These are phyloP conservation scores for Mayetiola destructor DNA, from an alignment of 2,888 invertebrate genomes.

Conservation along the genomic window DNA sequence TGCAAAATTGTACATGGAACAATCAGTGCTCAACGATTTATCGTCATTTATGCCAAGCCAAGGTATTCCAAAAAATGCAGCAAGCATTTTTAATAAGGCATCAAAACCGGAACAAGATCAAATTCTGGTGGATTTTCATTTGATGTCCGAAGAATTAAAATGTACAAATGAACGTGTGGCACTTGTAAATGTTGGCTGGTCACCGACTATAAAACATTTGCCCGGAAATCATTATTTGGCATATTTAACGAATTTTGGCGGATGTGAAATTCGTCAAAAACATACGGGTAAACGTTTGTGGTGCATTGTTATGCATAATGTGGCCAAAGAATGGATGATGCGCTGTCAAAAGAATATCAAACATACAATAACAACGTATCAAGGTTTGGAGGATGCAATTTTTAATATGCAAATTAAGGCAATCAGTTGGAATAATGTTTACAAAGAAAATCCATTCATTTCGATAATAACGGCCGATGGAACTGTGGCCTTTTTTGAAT, in stretches of 20 bases:
- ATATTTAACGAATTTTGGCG: constrained; percentile 25
- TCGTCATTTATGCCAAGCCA: constrained; percentile 1
- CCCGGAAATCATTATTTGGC: constrained; percentile 20
- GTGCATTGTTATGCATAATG: not conserved
- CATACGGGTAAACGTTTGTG: not conserved
- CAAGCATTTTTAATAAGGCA: not conserved
- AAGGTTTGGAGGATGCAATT: not conserved
- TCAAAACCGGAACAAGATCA: not conserved
- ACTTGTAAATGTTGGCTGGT: not conserved
- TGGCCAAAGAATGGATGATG: not conserved
- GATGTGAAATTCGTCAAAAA: constrained; percentile 23
- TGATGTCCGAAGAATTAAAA: not conserved
- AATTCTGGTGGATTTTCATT: not conserved
- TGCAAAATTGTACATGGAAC: not conserved
- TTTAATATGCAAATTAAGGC: not conserved
- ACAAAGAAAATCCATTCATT: not conserved
- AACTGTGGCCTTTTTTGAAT: not conserved
- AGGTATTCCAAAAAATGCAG: constrained; percentile 1
- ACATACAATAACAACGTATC: not conserved
- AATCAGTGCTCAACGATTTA: not conserved
- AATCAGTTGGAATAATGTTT: not conserved
- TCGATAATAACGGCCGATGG: not conserved
- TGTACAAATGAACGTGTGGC: not conserved
- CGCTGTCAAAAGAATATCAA: not conserved
- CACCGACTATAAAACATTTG: not conserved